Conservation (phyloP, 53 echinoderm and acorn worm genomes). For the Astropecten irregularis region DNA sequence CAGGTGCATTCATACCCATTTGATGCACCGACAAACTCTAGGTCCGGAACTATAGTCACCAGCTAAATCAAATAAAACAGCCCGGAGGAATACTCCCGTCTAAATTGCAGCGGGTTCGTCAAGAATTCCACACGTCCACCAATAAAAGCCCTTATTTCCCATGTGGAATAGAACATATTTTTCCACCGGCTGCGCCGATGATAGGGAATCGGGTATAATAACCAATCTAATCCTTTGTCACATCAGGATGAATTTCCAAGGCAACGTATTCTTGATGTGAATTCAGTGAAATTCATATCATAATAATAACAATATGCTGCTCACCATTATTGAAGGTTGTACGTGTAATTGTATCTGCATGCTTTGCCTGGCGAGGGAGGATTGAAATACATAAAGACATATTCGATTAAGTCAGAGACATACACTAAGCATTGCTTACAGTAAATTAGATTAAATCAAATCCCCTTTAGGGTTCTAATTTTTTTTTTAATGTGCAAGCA, state of each 20-base stretch:
- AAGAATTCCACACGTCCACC: background rate
- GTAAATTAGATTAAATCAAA: no score
- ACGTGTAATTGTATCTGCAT: no score
- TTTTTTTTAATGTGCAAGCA: no score
- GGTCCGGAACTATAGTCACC: slow-evolving; percentile 6
- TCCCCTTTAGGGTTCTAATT: no score
- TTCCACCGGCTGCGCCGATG: slow-evolving; percentile 12
- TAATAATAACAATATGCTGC: no score
- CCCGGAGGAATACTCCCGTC: slow-evolving; percentile 24
- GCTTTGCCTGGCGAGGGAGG: no score
- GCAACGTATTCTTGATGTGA: background rate
- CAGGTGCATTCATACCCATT: slow-evolving; percentile 5
- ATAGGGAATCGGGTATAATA: slow-evolving; percentile 28
- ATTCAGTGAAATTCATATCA: no score
- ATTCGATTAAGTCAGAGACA: no score
- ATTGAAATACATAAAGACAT: no score
- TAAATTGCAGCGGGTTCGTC: slow-evolving; percentile 21
- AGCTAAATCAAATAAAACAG: background rate
- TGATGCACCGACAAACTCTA: slow-evolving; percentile 7
- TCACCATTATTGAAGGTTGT: no score
- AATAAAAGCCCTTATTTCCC: slow-evolving; percentile 44
- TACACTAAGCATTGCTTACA: no score
- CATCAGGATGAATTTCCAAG: slow-evolving; percentile 9
- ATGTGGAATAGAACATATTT: slow-evolving; percentile 35
- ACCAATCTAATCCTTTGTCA: slow-evolving; percentile 15